Conservation (phyloP, 2,797 vertebrate species). For the Argentina silus region DNA sequence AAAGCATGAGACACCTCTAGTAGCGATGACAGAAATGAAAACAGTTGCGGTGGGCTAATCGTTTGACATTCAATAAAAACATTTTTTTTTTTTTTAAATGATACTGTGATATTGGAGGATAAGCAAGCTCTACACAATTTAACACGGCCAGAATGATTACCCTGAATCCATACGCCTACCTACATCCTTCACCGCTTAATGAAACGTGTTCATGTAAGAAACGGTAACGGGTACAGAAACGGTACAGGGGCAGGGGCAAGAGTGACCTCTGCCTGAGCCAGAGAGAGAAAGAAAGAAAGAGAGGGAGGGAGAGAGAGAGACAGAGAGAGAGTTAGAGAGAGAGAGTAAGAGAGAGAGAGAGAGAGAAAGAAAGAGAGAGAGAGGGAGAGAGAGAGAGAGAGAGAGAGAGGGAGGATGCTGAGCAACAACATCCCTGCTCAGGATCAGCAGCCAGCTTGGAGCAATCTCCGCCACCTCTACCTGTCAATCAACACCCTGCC, state of each 20-base stretch:
- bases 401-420: conserved; percentile 33
- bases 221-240: conserved; percentile 1
- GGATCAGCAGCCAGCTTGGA: conserved; percentile 73
- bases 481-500: conserved; percentile 59
- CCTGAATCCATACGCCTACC: not conserved
- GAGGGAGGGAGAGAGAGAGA: not conserved
- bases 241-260: not conserved
- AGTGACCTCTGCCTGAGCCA: conserved; percentile 17
- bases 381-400: conserved; percentile 1
- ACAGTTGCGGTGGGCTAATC: not conserved
- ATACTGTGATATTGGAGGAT: not conserved
- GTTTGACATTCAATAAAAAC: not conserved
- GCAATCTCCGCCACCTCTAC: conserved; percentile 64
- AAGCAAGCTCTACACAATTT: no score
- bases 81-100: no score
- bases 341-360: conserved; percentile 19
- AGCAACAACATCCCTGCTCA: conserved; percentile 63
- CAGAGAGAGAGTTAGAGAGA: no score
- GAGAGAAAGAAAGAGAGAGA: conserved; percentile 28
- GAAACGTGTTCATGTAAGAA: not conserved
- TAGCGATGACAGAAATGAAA: not conserved
- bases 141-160: not conserved
- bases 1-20: conserved; percentile 19
- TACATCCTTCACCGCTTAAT: not conserved
- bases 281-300: conserved; percentile 9